Conservation (phyloP, 2,888 invertebrate genomes). For the Chymomyza amoena region DNA sequence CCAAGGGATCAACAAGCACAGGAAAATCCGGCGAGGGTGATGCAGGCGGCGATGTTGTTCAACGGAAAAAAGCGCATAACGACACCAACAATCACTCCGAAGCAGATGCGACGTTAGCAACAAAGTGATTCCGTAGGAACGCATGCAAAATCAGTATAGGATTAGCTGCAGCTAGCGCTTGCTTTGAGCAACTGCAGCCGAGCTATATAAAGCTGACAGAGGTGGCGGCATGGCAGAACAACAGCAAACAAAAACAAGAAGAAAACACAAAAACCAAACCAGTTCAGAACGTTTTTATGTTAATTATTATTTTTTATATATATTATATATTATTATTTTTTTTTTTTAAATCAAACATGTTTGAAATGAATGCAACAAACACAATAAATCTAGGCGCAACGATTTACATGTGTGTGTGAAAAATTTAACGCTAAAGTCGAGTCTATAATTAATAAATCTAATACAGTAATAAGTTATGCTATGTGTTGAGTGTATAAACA, state of each 20-base stretch:
- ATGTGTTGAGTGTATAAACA: neutral
- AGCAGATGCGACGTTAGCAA: conserved; percentile 12
- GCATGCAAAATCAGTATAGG: neutral
- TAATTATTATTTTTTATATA: conserved; percentile 57
- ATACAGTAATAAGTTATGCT: neutral
- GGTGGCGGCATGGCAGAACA: neutral
- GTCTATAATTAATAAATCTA: neutral
- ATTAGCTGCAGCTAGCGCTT: neutral
- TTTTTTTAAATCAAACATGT: conserved; percentile 28
- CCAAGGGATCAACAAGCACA: conserved; percentile 29
- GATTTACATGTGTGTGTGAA: neutral
- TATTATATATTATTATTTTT: conserved; percentile 56
- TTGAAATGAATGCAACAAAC: neutral
- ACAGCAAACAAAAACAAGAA: conserved; percentile 18
- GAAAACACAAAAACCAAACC: conserved; percentile 64
- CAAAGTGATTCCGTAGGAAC: conserved; percentile 7
- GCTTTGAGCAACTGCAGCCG: neutral
- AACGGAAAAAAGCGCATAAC: conserved; percentile 43
- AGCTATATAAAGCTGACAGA: neutral
- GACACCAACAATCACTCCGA: conserved; percentile 21
- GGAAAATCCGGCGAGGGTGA: conserved; percentile 1
- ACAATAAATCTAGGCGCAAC: neutral
- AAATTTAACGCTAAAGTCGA: neutral
- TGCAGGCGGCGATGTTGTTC: conserved; percentile 21
- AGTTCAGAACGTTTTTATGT: conserved; percentile 71